A percentile compares a stretch with the other conserved stretches of the same genome.
Evolutionary conservation across 2,888 invertebrate genomes (phyloP).

Genomic region (Athalia rosae): DNA sequence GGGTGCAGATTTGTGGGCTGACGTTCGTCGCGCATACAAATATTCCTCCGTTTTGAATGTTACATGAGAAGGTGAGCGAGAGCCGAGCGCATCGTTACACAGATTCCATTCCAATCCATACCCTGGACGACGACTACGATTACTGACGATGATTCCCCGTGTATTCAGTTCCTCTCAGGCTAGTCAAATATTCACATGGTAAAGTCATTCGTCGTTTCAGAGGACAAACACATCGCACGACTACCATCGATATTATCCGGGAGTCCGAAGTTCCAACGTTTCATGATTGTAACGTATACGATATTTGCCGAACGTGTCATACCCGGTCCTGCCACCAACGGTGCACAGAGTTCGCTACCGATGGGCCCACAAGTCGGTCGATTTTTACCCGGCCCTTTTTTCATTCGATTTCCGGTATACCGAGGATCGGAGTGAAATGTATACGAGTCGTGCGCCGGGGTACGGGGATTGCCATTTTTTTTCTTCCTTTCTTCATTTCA

Average conservation of each 20-base stretch:
- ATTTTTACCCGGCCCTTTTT: too few species aligned
- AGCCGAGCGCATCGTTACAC: background rate
- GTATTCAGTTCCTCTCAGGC: background rate
- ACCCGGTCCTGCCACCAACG: background rate
- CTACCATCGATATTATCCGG: conserved; percentile 31
- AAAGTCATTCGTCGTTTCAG: background rate
- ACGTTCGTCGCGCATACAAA: conserved; percentile 11
- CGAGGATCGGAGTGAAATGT: too few species aligned
- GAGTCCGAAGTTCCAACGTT: conserved; percentile 26
- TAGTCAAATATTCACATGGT: conserved; percentile 32
- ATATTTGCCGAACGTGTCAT: conserved; percentile 41
- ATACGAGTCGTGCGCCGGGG: too few species aligned
- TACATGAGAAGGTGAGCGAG: background rate
- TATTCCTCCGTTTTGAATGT: background rate
- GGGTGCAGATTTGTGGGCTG: background rate
- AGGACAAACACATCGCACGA: background rate
- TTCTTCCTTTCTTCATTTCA: too few species aligned
- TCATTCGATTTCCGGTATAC: too few species aligned
- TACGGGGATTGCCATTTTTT: too few species aligned
- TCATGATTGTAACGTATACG: conserved; percentile 25
- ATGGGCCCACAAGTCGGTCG: background rate
- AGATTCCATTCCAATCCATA: background rate
- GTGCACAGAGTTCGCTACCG: conserved; percentile 9
- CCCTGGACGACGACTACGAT: too few species aligned
- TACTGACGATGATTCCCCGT: background rate